These are phyloP conservation scores for Nowickia ferox DNA, from an alignment of 2,888 invertebrate genomes.

Conservation along the genomic window DNA sequence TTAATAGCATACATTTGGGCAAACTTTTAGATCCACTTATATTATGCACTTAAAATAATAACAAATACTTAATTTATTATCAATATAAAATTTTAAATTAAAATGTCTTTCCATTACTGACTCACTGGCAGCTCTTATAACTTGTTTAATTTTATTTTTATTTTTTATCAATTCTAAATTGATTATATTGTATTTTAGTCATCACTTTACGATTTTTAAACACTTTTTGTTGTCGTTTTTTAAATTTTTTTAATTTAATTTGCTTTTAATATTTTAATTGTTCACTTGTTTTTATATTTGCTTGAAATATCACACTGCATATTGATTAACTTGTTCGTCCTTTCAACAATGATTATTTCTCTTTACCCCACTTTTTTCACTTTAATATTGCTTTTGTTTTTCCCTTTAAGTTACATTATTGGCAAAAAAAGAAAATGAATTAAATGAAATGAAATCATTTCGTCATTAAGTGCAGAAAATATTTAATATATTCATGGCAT, in stretches of 20 bases:
- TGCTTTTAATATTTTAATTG: constrained; percentile 65
- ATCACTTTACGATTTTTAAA: neutral
- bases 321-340: neutral
- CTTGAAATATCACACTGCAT: neutral
- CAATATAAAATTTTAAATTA: constrained; percentile 1
- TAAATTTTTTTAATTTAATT: constrained; percentile 48
- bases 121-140: neutral
- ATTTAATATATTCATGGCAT: constrained; percentile 17
- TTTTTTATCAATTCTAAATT: neutral
- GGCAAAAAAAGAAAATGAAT: neutral
- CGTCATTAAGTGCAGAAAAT: constrained; percentile 41
- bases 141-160: neutral
- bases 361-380: neutral
- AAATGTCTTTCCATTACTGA: neutral
- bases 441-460: constrained; percentile 34
- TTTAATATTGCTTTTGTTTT: neutral
- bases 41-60: neutral
- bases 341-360: no score
- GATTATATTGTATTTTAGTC: neutral
- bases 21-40: neutral
- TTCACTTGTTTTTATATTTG: constrained; percentile 8
- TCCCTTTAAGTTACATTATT: neutral
- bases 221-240: neutral
- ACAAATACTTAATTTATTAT: constrained; percentile 1
- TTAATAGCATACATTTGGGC: constrained; percentile 26